Evolutionary conservation across 2,113 vertebrate species (phyloP).

Genomic region (Cryptotis parvus): DNA sequence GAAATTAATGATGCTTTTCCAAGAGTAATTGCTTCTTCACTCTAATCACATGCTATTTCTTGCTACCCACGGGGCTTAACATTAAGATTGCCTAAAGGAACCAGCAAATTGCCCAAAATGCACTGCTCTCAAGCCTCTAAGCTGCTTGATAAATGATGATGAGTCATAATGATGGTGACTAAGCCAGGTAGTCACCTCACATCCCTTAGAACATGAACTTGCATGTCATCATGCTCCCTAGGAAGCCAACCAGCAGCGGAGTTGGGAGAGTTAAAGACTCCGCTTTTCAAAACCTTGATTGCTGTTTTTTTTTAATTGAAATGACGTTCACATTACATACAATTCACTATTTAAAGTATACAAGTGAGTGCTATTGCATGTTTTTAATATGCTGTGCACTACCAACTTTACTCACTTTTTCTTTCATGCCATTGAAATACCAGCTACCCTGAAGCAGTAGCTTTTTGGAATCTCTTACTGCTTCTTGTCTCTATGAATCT

Average conservation of each 20-base stretch:
- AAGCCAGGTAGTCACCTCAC: slow-evolving; percentile 49
- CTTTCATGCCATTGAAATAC: background rate
- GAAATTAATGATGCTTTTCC: slow-evolving; percentile 70
- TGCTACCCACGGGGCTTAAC: background rate
- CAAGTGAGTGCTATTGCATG: background rate
- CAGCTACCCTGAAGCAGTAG: background rate
- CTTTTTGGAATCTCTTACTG: too few species aligned
- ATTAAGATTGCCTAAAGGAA: slow-evolving; percentile 49
- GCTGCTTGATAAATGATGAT: slow-evolving; percentile 37
- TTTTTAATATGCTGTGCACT: background rate
- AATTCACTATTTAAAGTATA: slow-evolving; percentile 26
- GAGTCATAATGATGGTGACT: slow-evolving; percentile 55
- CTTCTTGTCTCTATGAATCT: too few species aligned
- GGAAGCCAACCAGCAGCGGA: background rate
- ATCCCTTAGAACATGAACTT: background rate
- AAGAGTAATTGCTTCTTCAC: slow-evolving; percentile 69
- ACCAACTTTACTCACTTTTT: background rate
- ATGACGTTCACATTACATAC: background rate
- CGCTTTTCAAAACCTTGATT: background rate
- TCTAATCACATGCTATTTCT: slow-evolving; percentile 63
- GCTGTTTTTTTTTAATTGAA: background rate
- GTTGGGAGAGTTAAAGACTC: background rate
- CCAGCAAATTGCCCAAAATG: slow-evolving; percentile 56
- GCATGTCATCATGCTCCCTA: background rate
- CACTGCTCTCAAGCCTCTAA: slow-evolving; percentile 39